Evolutionary conservation across 2,797 vertebrate genomes (phyloP).

Genomic region (Erethizon dorsatum): DNA sequence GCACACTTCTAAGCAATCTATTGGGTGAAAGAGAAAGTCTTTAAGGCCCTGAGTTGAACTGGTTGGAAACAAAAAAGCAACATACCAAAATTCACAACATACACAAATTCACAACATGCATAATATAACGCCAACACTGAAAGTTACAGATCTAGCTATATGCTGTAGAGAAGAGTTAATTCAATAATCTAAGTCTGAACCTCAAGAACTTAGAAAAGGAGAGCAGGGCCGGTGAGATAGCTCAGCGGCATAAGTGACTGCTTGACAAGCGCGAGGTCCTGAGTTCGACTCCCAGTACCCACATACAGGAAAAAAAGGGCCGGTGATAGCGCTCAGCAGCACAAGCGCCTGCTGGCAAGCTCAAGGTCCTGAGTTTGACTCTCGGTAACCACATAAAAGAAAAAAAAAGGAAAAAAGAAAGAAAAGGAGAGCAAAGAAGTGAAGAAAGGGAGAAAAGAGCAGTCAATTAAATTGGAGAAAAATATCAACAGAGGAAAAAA

Average conservation of each 20-base stretch:
- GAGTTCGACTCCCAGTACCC: no score
- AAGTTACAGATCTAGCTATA: background rate
- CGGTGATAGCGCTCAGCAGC: no score
- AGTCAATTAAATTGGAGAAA: constrained; percentile 6
- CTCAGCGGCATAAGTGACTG: no score
- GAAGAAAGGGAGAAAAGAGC: background rate
- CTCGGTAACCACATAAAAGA: no score
- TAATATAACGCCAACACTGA: background rate
- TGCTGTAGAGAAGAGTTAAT: background rate
- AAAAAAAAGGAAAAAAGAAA: no score
- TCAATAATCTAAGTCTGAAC: background rate
- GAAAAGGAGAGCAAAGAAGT: background rate
- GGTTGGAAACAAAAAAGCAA: background rate
- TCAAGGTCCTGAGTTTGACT: no score
- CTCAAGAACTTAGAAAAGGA: background rate
- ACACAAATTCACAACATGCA: no score
- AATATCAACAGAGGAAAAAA: background rate
- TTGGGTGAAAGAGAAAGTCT: background rate
- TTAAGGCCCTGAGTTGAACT: background rate
- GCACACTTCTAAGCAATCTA: background rate
- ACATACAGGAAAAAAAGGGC: no score
- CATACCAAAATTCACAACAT: background rate
- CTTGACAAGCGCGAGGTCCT: no score
- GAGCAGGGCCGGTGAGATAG: no score
- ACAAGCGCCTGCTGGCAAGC: no score